Conservation (phyloP, 92 coral and sea anemone species). For the Umimayanthus chanpuru region DNA sequence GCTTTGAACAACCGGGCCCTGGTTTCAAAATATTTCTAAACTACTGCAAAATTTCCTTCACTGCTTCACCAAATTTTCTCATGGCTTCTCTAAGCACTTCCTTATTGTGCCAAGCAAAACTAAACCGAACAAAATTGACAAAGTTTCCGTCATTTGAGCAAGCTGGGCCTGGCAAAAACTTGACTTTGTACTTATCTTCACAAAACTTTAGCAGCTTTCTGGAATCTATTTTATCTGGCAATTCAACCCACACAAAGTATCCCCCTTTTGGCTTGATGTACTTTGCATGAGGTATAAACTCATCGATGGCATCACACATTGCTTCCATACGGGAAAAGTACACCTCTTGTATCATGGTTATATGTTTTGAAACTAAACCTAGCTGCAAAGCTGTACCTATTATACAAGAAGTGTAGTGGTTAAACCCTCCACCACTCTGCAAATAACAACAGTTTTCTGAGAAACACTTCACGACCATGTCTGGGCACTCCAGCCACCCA, state of each 20-base stretch:
- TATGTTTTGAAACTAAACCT: conserved; percentile 73
- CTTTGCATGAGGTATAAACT: conserved; percentile 66
- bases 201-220: conserved; percentile 58
- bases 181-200: conserved; percentile 70
- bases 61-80: too few species aligned
- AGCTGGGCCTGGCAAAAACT: conserved; percentile 65
- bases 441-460: conserved; percentile 41
- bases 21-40: too few species aligned
- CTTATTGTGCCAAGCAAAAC: too few species aligned
- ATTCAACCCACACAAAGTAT: conserved; percentile 85
- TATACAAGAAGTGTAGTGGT: conserved; percentile 89
- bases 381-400: conserved; percentile 78
- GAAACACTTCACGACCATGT: conserved; percentile 49
- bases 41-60: too few species aligned
- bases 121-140: not conserved
- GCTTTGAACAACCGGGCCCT: too few species aligned
- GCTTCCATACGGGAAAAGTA: conserved; percentile 67
- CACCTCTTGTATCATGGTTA: conserved; percentile 50
- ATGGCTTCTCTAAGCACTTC: too few species aligned
- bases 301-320: conserved; percentile 81
- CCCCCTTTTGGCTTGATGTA: conserved; percentile 85
- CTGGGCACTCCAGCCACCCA: conserved; percentile 96
- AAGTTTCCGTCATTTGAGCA: conserved; percentile 79
- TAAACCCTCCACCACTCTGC: conserved; percentile 84
- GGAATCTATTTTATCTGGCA: conserved; percentile 68